Conservation (phyloP, 2,113 vertebrate species). For the Plestiodon gilberti region DNA sequence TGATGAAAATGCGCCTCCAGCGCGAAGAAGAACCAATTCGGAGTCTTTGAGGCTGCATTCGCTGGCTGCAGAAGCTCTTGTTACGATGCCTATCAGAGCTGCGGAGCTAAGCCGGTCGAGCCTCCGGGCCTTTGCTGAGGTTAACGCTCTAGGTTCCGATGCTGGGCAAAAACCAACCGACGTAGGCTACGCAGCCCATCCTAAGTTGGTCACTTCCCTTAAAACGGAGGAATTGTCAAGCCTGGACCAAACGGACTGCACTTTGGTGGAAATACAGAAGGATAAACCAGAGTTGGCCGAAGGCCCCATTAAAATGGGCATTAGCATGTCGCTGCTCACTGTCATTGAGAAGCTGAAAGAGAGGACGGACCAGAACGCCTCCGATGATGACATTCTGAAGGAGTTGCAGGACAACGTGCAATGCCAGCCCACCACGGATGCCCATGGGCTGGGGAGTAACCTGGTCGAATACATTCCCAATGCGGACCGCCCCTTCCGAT, state of each 20-base stretch:
- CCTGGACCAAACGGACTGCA: conserved; percentile 73
- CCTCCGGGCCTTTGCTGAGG: conserved; percentile 69
- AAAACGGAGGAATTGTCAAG: conserved; percentile 64
- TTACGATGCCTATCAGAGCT: conserved; percentile 93
- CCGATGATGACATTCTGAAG: conserved; percentile 94
- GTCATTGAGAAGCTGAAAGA: conserved; percentile 95
- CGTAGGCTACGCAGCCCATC: conserved; percentile 40
- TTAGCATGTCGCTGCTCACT: conserved; percentile 93
- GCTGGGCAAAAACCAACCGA: conserved; percentile 75
- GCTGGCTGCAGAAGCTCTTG: conserved; percentile 92
- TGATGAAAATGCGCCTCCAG: conserved; percentile 90
- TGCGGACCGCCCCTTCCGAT: conserved; percentile 88
- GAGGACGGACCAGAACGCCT: conserved; percentile 94
- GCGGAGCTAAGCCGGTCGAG: conserved; percentile 79
- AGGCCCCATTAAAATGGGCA: conserved; percentile 89
- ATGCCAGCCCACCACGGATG: conserved; percentile 73
- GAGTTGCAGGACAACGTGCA: conserved; percentile 94
- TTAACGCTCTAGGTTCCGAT: conserved; percentile 67
- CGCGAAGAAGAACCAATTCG: conserved; percentile 91
- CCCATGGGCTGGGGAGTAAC: conserved; percentile 58
- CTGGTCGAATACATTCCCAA: conserved; percentile 89
- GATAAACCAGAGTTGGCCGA: conserved; percentile 79
- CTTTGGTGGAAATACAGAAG: conserved; percentile 78
- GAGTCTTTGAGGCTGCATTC: conserved; percentile 95
- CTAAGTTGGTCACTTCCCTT: conserved; percentile 69